phyloP scores from a whole-genome alignment of 2,797 vertebrate genomes.

The Halcyon leucocephala region DNA sequence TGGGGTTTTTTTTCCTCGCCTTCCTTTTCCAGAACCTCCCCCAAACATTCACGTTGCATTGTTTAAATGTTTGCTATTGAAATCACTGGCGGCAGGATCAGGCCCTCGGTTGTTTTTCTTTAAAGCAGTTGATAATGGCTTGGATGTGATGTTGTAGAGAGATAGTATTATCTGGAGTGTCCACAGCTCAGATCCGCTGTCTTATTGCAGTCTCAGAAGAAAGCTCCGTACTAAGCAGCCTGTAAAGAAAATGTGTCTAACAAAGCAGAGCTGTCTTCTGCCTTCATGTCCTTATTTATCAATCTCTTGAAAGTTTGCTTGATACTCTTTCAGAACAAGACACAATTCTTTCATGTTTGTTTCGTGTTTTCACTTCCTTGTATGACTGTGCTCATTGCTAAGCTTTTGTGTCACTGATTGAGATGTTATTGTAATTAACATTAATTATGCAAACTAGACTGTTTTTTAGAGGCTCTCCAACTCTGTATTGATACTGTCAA shows the following conservation, averaged over 20 bases:
- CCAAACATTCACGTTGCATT: not conserved
- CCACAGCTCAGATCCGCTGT: constrained; percentile 14
- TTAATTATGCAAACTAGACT: constrained; percentile 67
- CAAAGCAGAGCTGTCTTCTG: constrained; percentile 14
- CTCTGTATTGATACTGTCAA: constrained; percentile 48
- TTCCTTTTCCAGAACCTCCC: not conserved
- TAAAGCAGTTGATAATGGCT: constrained; percentile 1
- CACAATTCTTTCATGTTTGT: constrained; percentile 44
- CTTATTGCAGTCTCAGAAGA: constrained; percentile 22
- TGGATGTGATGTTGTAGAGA: constrained; percentile 43
- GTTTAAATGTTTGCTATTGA: not conserved
- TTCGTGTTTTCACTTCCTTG: constrained; percentile 58
- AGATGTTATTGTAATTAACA: constrained; percentile 70
- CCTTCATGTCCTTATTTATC: not conserved
- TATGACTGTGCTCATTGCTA: constrained; percentile 63
- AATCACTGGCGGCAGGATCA: not conserved
- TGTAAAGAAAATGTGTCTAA: constrained; percentile 12
- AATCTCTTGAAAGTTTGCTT: constrained; percentile 52
- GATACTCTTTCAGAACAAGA: constrained; percentile 36
- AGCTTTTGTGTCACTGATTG: constrained; percentile 68
- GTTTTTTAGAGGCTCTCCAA: constrained; percentile 63
- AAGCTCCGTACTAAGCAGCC: not conserved
- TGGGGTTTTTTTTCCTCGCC: not conserved
- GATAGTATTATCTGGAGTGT: constrained; percentile 43
- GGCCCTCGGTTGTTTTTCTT: constrained; percentile 22